phyloP scores from a whole-genome alignment of 2,797 vertebrate genomes.

The Rhinoraja longicauda region DNA sequence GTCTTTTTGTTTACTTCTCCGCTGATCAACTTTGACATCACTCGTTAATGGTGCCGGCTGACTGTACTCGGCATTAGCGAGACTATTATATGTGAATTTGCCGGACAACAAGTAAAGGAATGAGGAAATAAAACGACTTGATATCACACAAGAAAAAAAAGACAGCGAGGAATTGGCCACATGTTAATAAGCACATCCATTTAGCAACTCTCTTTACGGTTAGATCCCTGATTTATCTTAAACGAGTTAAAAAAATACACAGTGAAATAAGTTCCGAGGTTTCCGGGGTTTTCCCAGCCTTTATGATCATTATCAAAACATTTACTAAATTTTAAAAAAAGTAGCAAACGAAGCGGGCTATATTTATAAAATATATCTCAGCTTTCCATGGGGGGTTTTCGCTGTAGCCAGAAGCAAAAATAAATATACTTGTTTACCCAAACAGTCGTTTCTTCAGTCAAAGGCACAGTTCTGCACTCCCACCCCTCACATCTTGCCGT shows the following conservation, averaged over 20 bases:
- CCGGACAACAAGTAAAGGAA: not conserved
- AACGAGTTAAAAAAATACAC: not conserved
- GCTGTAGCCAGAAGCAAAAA: not conserved
- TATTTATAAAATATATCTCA: constrained; percentile 8
- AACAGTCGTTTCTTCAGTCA: not conserved
- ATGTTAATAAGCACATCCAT: not conserved
- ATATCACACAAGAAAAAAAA: not conserved
- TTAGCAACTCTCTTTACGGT: not conserved
- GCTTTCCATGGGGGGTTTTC: not conserved
- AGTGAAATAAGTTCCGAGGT: not conserved
- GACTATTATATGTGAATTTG: not conserved
- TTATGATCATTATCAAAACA: not conserved
- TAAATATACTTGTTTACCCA: constrained; percentile 16
- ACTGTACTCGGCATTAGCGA: not conserved
- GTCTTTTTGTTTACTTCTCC: not conserved
- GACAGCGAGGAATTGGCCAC: not conserved
- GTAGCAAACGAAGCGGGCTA: not conserved
- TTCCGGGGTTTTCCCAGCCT: not conserved
- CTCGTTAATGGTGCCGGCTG: not conserved
- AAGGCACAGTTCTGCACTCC: not conserved
- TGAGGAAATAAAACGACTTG: not conserved
- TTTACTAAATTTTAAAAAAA: not conserved
- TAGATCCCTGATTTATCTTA: not conserved
- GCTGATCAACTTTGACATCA: not conserved
- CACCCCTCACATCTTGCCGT: not conserved